Evolutionary conservation across 2,113 vertebrate genomes (phyloP), one percentile per base, ranked within the genome.

Genomic region (Scophthalmus maximus): DNA sequence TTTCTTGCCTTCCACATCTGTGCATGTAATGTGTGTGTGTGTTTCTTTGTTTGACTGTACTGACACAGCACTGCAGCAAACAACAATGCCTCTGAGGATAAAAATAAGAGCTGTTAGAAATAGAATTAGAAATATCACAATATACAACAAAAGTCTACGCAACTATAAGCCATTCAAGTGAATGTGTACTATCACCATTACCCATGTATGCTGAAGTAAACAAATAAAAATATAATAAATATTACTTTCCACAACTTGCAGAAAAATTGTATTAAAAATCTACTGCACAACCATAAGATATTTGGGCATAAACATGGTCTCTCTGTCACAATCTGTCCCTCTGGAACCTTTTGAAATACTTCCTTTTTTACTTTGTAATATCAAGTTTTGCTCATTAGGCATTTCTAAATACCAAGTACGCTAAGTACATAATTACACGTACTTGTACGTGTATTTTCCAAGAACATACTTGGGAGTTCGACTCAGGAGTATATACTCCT

Each of bases 1-100:
- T 79, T 90, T 86, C 79, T 84, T 77, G 40, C 70, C 70, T 70
- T 73, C 63, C 59, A 44, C 59, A 69, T 75, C 34, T 77, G 67
- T 62, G 12, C 57, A 32, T 62, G 42, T 58, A 11, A 23, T 55
- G 23, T 76, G 57, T 66, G 30, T 44, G 10, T 75, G 20, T 17
- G 26, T 78, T 36, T 20, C 30, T 80, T 40, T 68, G 46, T 56
- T 60, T 23, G 15, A 55, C 20, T 50, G 3, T 14, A 44, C 26
- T 29, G 60, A 40, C 17, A 57, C 49, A 76, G 50, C 18, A 63
- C 26, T 60, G 66, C 53, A 72, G 46, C 51, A 76, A 74, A 42
- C 52, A 53, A 20, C 29, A 65, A 12, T 60, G 36, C 8, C 36
- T 42, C 56, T 27, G 46, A 49, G 34, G 67, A n/a, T 50, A 60